Evolutionary conservation across 2,113 vertebrate species (phyloP), one percentile per base, ranked within the genome.

Genomic region (Abramis brama): DNA sequence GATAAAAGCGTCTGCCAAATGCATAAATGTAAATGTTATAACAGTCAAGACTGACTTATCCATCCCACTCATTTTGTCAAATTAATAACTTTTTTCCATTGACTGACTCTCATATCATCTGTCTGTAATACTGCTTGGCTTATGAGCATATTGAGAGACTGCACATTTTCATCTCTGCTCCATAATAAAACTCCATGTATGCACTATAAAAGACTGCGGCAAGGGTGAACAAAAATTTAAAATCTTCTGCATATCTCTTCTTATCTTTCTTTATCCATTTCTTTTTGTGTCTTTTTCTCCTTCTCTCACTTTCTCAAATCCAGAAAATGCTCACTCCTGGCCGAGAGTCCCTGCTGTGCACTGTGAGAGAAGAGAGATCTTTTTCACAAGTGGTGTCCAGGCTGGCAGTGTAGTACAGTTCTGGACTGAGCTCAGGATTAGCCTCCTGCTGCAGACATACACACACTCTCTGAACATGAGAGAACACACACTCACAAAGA

Each of bases 301-400:
- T 30, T 47, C 66, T 21, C 45, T 30, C 79, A 33, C 17, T 52
- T n/a, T 52, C 45, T 62, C 50, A 17, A n/a, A 39, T 75, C 21
- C 36, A 11, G 7, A 52, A 55, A 15, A 43, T 62, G 15, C 33
- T 57, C 43, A 68, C 57, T 74, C 70, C 59, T 36, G 43, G 64
- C 50, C 73, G 47, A 60, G 50, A 71, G 33, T 66, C 73, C 73
- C 73, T 25, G 52, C 59, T 84, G 55, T 36, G 50, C 50, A 33
- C 27, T n/a, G 64, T 10, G 39, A 59, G 27, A 71, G 25, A 30
- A 87, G 30, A 79, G 47, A 21, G 73, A 85, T 68, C 59, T 74
- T 47, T 66, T 78, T 78, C 39, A 85, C 84, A 78, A 57, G 45
- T 79, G 75, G 43, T 70, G 39, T 79, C 66, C 64, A 84, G 33